Conservation (phyloP, 2,888 invertebrate genomes). For the Resseliella maxima region DNA sequence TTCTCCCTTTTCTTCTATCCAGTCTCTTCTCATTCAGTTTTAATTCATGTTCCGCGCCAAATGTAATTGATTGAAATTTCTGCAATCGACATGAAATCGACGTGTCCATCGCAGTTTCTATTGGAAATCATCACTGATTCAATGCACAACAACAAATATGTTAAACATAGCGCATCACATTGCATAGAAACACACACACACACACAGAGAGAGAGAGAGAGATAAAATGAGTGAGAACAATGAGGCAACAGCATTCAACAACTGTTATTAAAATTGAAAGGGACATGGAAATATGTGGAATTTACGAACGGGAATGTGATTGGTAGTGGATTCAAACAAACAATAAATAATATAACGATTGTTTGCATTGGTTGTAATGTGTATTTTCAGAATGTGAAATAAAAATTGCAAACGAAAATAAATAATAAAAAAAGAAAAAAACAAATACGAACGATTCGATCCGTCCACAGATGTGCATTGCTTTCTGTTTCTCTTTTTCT, state of each 20-base stretch:
- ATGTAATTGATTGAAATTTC: constrained; percentile 49
- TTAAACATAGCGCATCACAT: constrained; percentile 33
- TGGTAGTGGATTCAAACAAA: background rate
- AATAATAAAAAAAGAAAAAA: background rate
- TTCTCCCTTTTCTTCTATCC: background rate
- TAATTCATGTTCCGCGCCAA: background rate
- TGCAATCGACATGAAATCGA: constrained; percentile 53
- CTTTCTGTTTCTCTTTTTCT: background rate
- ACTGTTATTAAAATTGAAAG: constrained; percentile 45
- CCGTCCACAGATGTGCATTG: background rate
- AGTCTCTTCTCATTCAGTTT: background rate
- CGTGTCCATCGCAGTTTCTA: background rate
- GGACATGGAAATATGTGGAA: constrained; percentile 36
- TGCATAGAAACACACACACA: background rate
- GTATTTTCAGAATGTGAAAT: background rate
- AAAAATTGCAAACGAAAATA: background rate
- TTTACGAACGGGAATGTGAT: constrained; percentile 46
- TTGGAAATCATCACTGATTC: background rate
- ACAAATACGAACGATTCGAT: too few species aligned
- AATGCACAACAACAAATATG: constrained; percentile 46
- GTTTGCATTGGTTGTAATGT: constrained; percentile 43
- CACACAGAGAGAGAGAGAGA: background rate
- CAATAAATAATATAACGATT: constrained; percentile 53
- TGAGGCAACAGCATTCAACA: background rate
- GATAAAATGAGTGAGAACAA: background rate